Base-by-base conservation (phyloP, 92 coral and sea anemone genomes). In the Nematostella vectensis region DNA sequence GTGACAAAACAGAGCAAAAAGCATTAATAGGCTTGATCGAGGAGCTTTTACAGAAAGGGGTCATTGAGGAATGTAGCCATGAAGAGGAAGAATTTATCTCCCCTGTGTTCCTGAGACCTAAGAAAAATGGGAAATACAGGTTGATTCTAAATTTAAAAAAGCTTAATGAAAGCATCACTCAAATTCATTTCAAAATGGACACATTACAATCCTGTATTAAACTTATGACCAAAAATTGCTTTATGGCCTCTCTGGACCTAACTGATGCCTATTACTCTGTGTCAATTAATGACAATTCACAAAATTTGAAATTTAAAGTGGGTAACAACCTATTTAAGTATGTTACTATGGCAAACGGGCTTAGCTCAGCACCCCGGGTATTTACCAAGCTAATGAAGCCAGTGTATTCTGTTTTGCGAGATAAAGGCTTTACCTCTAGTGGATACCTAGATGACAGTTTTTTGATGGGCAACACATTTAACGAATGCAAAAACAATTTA, bases 311-410 rank as follows among this genome's bases (percentile, higher is more conserved):
- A 26, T 65, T 57, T 25, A 3, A 11, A 28, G 43, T 31, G 42
- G 45, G 36, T 4, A 13, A 25, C 38, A 40, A 29, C 21, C 48
- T 59, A 25, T 71, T 49, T 40, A 27, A 62, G 22, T 71, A 50
- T 47, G 42, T 51, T 29, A 40, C 63, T 21, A n/a, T 71, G 22
- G 54, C 71, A 12, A 54, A 61, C 54, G 59, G 75, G 1, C 39
- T 75, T 11, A 33, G 62, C 17, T 50, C 62, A 13, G 61, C 60
- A 53, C 76, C 82, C 12, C n/a, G 77, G 36, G 22, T 67, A 27
- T 72, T 64, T 33, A 72, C 79, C 6, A 72, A 65, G 50, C 44
- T 56, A 1, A 53, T 76, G 65, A 61, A 76, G 38, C 82, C 76
- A 42, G 76, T 61, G 28, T 76, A 59, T 57, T 63, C 82, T 20